phyloP scores from a whole-genome alignment of 2,888 invertebrate genomes.

The Herminia tarsipennalis region DNA sequence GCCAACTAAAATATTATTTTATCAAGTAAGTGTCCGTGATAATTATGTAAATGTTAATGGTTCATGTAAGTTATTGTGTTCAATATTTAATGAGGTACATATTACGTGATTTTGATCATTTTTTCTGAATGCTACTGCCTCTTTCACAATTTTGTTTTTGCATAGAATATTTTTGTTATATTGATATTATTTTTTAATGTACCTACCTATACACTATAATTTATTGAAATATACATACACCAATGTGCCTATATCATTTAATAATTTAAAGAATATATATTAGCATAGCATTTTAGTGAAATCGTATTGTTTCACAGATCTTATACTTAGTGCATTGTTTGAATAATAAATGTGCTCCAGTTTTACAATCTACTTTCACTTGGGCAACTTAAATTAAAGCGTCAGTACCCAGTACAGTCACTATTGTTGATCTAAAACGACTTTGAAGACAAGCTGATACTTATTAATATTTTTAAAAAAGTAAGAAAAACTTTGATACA shows the following conservation, averaged over 20 bases:
- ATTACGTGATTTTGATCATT: too few relatives aligned
- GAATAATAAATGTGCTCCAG: constrained; percentile 10
- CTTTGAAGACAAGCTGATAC: too few relatives aligned
- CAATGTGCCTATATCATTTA: too few relatives aligned
- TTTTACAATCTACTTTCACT: constrained; percentile 17
- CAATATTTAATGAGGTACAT: background rate
- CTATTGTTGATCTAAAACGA: background rate
- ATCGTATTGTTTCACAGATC: too few relatives aligned
- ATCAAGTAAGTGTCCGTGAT: constrained; percentile 33
- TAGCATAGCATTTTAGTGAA: too few relatives aligned
- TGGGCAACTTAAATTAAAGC: background rate
- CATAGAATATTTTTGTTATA: background rate
- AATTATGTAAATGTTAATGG: constrained; percentile 37
- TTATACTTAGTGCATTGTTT: background rate
- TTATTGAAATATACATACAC: too few relatives aligned
- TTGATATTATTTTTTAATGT: background rate
- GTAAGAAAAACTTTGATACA: too few relatives aligned
- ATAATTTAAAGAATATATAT: too few relatives aligned
- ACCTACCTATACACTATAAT: too few relatives aligned
- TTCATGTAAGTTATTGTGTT: background rate
- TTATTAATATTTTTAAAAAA: too few relatives aligned
- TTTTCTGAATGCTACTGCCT: background rate
- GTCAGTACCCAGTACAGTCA: background rate
- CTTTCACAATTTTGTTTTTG: background rate
- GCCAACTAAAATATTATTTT: constrained; percentile 33